Evolutionary conservation across 2,797 vertebrate genomes (phyloP).

Genomic region (Novumbra hubbsi): DNA sequence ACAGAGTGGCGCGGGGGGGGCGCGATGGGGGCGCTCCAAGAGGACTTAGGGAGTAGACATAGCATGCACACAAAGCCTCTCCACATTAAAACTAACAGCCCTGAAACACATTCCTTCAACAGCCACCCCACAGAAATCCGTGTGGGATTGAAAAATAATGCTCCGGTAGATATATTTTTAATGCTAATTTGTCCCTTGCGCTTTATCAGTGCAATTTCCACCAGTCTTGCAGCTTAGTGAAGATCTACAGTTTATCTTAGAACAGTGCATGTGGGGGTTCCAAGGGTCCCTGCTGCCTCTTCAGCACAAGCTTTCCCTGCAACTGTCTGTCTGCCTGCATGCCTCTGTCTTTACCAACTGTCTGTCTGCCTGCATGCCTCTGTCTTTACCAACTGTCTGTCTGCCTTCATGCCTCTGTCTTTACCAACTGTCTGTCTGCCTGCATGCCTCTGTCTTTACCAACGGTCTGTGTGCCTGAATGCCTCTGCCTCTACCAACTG

Average conservation of each 20-base stretch:
- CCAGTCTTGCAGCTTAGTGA: slow-evolving; percentile 64
- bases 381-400: slow-evolving; percentile 43
- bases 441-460: slow-evolving; percentile 51
- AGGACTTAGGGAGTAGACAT: slow-evolving; percentile 17
- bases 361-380: slow-evolving; percentile 52
- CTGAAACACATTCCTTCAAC: slow-evolving; percentile 32
- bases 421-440: slow-evolving; percentile 48
- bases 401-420: slow-evolving; percentile 54
- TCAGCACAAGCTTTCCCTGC: slow-evolving; percentile 46
- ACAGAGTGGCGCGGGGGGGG: slow-evolving; percentile 11
- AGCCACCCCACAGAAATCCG: slow-evolving; percentile 38
- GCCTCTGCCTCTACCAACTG: slow-evolving; percentile 41
- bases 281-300: slow-evolving; percentile 41
- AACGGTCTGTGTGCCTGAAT: too few relatives aligned
- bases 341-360: too few relatives aligned
- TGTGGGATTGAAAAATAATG: slow-evolving; percentile 62
- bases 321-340: slow-evolving; percentile 42
- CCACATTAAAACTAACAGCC: slow-evolving; percentile 55
- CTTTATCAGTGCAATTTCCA: slow-evolving; percentile 68
- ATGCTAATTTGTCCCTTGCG: slow-evolving; percentile 60
- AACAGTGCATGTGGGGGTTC: slow-evolving; percentile 21
- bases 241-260: slow-evolving; percentile 63
- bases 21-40: slow-evolving; percentile 38
- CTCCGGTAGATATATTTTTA: slow-evolving; percentile 55
- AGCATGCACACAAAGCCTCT: slow-evolving; percentile 31